A percentile compares a stretch with the other conserved stretches of the same genome.
Evolutionary conservation across 1,140 invertebrate species (phyloP).

Genomic region (Bombyx mori): DNA sequence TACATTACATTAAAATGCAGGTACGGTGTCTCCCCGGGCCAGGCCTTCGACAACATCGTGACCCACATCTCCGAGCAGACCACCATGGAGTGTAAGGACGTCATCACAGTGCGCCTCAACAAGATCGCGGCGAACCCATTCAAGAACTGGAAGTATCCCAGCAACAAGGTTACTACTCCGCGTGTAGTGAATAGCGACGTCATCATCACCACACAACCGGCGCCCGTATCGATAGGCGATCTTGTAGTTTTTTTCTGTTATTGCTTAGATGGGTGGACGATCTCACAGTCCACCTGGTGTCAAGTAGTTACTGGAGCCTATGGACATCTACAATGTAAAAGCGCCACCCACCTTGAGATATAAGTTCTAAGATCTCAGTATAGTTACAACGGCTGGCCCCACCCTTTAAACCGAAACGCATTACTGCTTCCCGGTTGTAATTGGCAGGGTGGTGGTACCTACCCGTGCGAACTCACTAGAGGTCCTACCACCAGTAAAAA

Average conservation of each 20-base stretch:
- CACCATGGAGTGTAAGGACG: conserved; percentile 62
- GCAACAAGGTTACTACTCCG: conserved; percentile 32
- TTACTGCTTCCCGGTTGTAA: no score
- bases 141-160: conserved; percentile 80
- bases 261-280: no score
- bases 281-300: no score
- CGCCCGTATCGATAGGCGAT: neutral
- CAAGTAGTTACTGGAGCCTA: no score
- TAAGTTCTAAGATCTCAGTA: no score
- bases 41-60: conserved; percentile 87
- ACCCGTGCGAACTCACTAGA: no score
- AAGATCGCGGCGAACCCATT: conserved; percentile 85
- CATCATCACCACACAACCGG: neutral
- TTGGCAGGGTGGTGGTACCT: no score
- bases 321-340: no score
- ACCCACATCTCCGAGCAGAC: conserved; percentile 85
- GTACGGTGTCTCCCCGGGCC: conserved; percentile 81
- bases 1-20: conserved; percentile 29
- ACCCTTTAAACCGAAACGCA: no score
- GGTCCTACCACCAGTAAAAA: neutral
- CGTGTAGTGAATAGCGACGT: neutral
- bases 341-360: no score
- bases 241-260: neutral
- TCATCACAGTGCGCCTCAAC: conserved; percentile 72
- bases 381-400: no score